Base-by-base conservation (phyloP, 2,888 invertebrate genomes). In the Geophilus truncorum region DNA sequence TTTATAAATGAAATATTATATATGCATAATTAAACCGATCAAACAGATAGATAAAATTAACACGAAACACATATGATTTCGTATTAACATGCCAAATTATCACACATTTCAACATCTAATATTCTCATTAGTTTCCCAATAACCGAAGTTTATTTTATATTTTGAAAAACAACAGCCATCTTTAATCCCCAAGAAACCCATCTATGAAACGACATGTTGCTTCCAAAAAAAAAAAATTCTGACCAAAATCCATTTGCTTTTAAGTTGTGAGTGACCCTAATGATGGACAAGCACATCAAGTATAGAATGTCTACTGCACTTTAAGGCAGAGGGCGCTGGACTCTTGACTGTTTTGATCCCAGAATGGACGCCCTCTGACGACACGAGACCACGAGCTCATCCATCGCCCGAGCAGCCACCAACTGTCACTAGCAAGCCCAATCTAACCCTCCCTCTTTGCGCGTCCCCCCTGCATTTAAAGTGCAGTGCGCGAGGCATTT, bases 281-380 rank as follows among this genome's bases (percentile, higher is more conserved):
- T 70, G 70, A 70, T 28, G 70, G 70, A 70, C 70, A 70, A 28
- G 25, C 28, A 70, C 25, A 70, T 70, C 25, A 12, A 21, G 1
- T 10, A 10, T 6, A 51, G 21, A 23, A 70, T 28, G 28, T 70
- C 70, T 70, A 28, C 28, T 70, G 70, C 70, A 28, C 25, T 70
- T 70, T 70, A n/a, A 70, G 28, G 70, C 70, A 70, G 70, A 70
- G 70, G 70, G 70, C 70, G 70, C 70, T 70, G 70, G 70, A 70
- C 70, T 70, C 70, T 70, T 70, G 70, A 70, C 70, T 70, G 70
- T 70, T 23, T 28, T 70, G 70, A 70, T 70, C 70, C 70, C 70
- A 70, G 70, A 70, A 70, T 70, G 70, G 28, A 70, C 70, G 70
- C 70, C 70, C 70, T 70, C 70, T 70, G 70, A 70, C 70, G 70